These are phyloP conservation scores for Microctonus brassicae DNA, from an alignment of 2,888 invertebrate genomes.

Conservation along the genomic window DNA sequence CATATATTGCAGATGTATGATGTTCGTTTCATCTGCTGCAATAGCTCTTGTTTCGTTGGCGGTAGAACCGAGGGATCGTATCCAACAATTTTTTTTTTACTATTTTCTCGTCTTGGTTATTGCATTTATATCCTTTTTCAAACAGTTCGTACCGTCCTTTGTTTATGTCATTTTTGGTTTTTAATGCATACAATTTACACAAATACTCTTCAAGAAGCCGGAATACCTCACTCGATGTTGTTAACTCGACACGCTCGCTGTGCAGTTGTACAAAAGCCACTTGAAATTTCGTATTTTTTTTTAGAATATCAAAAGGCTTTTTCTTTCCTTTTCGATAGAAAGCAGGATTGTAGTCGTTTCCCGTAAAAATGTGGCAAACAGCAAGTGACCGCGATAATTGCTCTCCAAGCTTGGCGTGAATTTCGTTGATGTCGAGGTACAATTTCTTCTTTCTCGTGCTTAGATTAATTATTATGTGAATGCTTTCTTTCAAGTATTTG, in stretches of 20 bases:
- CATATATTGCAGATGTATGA: constrained; percentile 24
- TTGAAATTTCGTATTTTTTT: no score
- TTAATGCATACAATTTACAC: constrained; percentile 43
- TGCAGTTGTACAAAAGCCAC: no score
- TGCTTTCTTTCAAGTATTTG: constrained; percentile 34
- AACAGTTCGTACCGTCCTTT: constrained; percentile 50
- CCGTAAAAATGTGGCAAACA: no score
- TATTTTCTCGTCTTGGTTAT: constrained; percentile 45
- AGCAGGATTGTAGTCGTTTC: constrained; percentile 45
- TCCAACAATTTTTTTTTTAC: constrained; percentile 42
- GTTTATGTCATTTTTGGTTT: constrained; percentile 46
- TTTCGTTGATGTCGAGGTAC: constrained; percentile 38
- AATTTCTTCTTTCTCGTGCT: constrained; percentile 35
- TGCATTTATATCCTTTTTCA: constrained; percentile 47
- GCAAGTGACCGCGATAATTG: no score
- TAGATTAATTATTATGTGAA: constrained; percentile 39
- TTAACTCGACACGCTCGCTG: no score
- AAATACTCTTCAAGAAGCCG: constrained; percentile 44
- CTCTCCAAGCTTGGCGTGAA: constrained; percentile 43
- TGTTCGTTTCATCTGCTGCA: constrained; percentile 40
- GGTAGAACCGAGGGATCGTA: constrained; percentile 38
- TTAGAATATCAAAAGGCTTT: constrained; percentile 36
- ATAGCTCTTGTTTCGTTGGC: constrained; percentile 38
- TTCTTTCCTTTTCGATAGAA: constrained; percentile 44
- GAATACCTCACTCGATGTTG: no score